These are phyloP conservation scores for Trimorus sp. DNA, from an alignment of 2,888 invertebrate genomes.

Conservation along the genomic window DNA sequence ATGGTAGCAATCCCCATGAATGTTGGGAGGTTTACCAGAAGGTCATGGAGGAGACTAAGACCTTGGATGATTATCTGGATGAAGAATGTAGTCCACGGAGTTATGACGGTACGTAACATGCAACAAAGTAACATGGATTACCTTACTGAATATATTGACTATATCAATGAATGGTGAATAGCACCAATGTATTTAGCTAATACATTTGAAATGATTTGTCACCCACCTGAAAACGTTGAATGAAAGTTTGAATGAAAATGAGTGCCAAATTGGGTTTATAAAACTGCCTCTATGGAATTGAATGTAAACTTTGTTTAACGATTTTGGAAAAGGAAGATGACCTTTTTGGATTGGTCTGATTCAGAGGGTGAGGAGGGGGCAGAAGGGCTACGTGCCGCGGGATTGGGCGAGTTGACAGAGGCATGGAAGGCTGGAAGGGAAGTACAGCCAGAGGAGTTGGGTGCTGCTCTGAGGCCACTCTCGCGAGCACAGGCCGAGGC, in stretches of 20 bases:
- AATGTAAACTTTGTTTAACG: too few species aligned
- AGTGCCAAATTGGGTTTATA: too few species aligned
- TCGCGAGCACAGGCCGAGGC: constrained; percentile 90
- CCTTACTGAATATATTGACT: too few species aligned
- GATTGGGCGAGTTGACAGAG: constrained; percentile 87
- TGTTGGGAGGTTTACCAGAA: constrained; percentile 87
- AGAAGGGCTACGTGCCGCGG: constrained; percentile 89
- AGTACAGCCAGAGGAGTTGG: constrained; percentile 83
- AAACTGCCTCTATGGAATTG: too few species aligned
- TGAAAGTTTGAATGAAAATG: too few species aligned
- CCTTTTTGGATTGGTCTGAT: not conserved
- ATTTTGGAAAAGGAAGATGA: not conserved
- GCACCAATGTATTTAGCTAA: too few species aligned
- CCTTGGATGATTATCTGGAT: constrained; percentile 83
- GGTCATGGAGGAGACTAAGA: constrained; percentile 84
- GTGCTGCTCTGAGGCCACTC: constrained; percentile 83
- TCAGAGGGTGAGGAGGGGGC: constrained; percentile 89
- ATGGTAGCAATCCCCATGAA: constrained; percentile 84
- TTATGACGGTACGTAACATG: constrained; percentile 74
- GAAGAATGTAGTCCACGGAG: constrained; percentile 83
- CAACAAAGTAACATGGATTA: too few species aligned
- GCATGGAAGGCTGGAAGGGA: constrained; percentile 87
- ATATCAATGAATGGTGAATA: too few species aligned
- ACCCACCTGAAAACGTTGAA: too few species aligned
- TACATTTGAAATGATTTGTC: too few species aligned